Percentiles rank a stretch among this genome's conserved stretches.
These are phyloP conservation scores for Nomada ferruginata DNA, from an alignment of 2,888 invertebrate species.

Conservation along the genomic window DNA sequence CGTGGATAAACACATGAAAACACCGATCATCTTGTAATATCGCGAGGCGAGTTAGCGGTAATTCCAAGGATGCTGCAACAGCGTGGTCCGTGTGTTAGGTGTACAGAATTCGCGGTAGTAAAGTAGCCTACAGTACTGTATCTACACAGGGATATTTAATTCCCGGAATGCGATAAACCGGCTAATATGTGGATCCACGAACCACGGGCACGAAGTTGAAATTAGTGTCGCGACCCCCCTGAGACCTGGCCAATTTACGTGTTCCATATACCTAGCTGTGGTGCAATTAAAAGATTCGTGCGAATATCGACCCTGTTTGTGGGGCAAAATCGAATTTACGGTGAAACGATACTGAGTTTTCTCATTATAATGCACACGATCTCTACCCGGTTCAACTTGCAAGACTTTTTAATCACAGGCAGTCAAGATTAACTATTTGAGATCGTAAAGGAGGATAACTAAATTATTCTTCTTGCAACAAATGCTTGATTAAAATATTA, in stretches of 20 bases:
- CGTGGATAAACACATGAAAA: slow-evolving; percentile 15
- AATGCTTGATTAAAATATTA: no score
- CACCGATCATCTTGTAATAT: slow-evolving; percentile 29
- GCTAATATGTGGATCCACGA: slow-evolving; percentile 61
- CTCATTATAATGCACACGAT: no score
- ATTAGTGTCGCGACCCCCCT: slow-evolving; percentile 53
- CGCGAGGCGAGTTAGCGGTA: slow-evolving; percentile 34
- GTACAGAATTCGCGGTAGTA: slow-evolving; percentile 49
- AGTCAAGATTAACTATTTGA: no score
- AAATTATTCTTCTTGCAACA: no score
- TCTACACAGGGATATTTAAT: slow-evolving; percentile 66
- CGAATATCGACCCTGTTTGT: slow-evolving; percentile 22
- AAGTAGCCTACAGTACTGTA: slow-evolving; percentile 64
- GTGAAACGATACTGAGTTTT: background rate
- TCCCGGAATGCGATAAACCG: slow-evolving; percentile 67
- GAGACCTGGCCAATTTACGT: slow-evolving; percentile 57
- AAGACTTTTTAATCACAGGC: background rate
- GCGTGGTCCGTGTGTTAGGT: slow-evolving; percentile 30
- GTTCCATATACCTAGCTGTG: slow-evolving; percentile 38
- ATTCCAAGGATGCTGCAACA: slow-evolving; percentile 50
- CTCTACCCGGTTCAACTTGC: slow-evolving; percentile 1
- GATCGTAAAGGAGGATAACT: no score
- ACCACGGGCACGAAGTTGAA: slow-evolving; percentile 41
- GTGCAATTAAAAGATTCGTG: slow-evolving; percentile 32
- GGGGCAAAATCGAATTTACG: slow-evolving; percentile 14